Evolutionary conservation across 2,797 vertebrate species (phyloP), one percentile per base, ranked within the genome.

Genomic region (Lophius americanus): DNA sequence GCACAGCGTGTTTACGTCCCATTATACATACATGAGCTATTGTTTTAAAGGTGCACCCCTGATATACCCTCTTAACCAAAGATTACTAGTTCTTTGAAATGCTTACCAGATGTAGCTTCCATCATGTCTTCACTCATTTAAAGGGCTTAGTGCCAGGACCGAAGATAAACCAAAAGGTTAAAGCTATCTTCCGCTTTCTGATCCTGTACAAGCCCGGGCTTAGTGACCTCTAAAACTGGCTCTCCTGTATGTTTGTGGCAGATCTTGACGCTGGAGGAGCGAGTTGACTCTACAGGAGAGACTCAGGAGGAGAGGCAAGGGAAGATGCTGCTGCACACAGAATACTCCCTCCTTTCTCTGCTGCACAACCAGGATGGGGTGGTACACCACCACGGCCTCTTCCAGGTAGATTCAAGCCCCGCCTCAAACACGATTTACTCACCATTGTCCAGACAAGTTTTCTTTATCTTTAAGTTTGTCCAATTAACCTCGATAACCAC

Each of bases 321-420:
- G 75, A 99, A 99, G 93, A 99, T 99, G 98, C 93, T 99, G 78
- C 91, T 99, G 73, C 98, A 99, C 89, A 99, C 98, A 0, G 98
- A 99, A 77, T 99, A 96, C 88, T 99, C 98, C 1, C 94, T 99
- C 36, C 94, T 99, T n/a, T 99, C 98, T 69, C 94, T 99, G 56
- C 94, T 99, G 51, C 97, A 98, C 91, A 96, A 94, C 82, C 98
- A 99, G 89, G 98, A 99, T 2, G 98, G 98, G 9, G 98, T 99
- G 79, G 98, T 99, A 51, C 98, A 99, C 88, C 98, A 99, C 75
- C 98, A 99, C 0, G 97, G 98, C 69, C 98, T 99, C 76, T 99
- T 99, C 83, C 97, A 99, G 96, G 98, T 99, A 94, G 2, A 39
- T 23, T 23, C 23, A 23, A 23, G 23, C 23, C 23, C 23, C 23